These are phyloP conservation scores for Alosa sapidissima DNA, from an alignment of 2,797 vertebrate genomes.

Conservation along the genomic window DNA sequence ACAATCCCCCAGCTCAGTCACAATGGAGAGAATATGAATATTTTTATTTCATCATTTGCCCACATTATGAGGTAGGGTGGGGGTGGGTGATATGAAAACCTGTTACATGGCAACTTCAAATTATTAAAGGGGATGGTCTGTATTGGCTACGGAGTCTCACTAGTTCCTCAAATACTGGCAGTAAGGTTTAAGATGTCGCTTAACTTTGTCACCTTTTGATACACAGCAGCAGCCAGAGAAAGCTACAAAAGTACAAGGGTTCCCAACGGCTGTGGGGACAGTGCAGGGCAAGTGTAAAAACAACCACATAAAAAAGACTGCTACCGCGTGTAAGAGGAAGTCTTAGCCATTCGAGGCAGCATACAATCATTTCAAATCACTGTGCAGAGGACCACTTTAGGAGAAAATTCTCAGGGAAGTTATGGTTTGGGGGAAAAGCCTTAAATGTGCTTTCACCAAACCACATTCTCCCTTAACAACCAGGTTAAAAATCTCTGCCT, in stretches of 20 bases:
- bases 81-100: not conserved
- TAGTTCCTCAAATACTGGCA: not conserved
- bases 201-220: not conserved
- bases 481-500: conserved; percentile 4
- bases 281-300: not conserved
- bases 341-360: not conserved
- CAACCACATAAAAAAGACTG: conserved; percentile 4
- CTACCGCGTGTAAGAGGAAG: not conserved
- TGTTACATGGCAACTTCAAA: not conserved
- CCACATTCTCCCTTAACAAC: not conserved
- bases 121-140: not conserved
- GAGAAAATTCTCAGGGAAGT: conserved; percentile 8
- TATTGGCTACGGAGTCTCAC: not conserved
- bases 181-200: not conserved
- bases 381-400: not conserved
- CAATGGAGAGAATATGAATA: not conserved
- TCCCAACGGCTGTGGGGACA: not conserved
- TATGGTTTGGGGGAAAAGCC: not conserved
- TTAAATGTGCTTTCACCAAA: not conserved
- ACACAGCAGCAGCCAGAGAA: not conserved
- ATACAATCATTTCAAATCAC: conserved; percentile 8
- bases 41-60: conserved; percentile 2
- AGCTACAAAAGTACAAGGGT: too few species aligned
- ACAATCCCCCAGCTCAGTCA: not conserved
- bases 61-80: not conserved